Percentiles rank a stretch among this genome's conserved stretches.
phyloP scores from a whole-genome alignment of 2,888 invertebrate species.

The Pantelozetes paolii region DNA sequence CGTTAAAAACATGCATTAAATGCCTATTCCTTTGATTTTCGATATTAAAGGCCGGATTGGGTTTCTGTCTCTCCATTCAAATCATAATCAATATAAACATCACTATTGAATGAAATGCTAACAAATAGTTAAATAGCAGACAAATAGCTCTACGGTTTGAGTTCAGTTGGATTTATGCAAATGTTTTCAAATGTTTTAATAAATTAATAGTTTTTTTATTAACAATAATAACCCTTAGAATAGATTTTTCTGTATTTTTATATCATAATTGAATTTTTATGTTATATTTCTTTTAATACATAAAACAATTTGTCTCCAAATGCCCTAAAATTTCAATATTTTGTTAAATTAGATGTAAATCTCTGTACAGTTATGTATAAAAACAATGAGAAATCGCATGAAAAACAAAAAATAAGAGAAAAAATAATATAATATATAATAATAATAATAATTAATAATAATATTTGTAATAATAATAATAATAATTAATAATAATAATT shows the following conservation, averaged over 20 bases:
- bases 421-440: conserved; percentile 10
- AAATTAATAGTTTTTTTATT: no score
- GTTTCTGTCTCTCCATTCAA: not conserved
- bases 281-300: no score
- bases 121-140: conserved; percentile 19
- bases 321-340: not conserved
- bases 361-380: conserved; percentile 36
- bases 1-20: conserved; percentile 14
- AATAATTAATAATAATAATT: conserved; percentile 9
- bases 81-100: not conserved
- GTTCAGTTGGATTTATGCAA: conserved; percentile 30
- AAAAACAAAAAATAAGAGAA: not conserved
- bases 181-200: not conserved
- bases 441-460: no score
- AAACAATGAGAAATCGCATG: conserved; percentile 28
- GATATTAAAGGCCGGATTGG: conserved; percentile 29
- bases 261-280: no score
- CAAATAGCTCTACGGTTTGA: conserved; percentile 33
- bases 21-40: conserved; percentile 30
- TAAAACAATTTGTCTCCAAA: not conserved
- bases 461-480: no score
- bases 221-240: no score
- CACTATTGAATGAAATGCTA: not conserved
- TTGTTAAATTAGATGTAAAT: conserved; percentile 16
- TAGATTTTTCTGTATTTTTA: no score